phyloP scores from a whole-genome alignment of 2,113 vertebrate species.

The Aphyosemion australe region DNA sequence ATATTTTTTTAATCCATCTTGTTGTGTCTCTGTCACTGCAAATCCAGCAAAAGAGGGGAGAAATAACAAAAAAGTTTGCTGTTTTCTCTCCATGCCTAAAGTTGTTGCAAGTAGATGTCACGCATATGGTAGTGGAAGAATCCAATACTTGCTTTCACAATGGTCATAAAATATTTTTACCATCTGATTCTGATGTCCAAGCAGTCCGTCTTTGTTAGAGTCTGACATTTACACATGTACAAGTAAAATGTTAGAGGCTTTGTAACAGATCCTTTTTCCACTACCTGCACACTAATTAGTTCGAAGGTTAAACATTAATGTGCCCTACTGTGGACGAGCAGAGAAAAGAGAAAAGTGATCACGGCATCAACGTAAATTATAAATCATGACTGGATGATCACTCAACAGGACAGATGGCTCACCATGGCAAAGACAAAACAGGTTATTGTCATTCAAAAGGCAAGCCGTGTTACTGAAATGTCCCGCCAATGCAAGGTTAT shows the following conservation, averaged over 20 bases:
- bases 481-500: not conserved
- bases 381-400: constrained; percentile 5
- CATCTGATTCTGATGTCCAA: not conserved
- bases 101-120: no score
- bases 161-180: not conserved
- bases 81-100: constrained; percentile 1
- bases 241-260: constrained; percentile 3
- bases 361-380: constrained; percentile 11
- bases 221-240: not conserved
- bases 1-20: constrained; percentile 12
- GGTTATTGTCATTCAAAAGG: not conserved
- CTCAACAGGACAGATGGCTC: constrained; percentile 1
- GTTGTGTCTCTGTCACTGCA: constrained; percentile 17
- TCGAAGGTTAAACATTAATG: constrained; percentile 29
- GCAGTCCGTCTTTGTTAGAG: not conserved
- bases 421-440: not conserved
- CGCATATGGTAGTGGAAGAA: no score
- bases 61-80: not conserved
- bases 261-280: constrained; percentile 20
- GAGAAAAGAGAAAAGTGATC: not conserved
- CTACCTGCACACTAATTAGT: constrained; percentile 25
- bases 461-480: not conserved
- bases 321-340: constrained; percentile 6
- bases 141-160: not conserved
- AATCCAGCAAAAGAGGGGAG: not conserved